Base-by-base conservation (phyloP, 1,140 invertebrate species). In the Drepana arcuata region DNA sequence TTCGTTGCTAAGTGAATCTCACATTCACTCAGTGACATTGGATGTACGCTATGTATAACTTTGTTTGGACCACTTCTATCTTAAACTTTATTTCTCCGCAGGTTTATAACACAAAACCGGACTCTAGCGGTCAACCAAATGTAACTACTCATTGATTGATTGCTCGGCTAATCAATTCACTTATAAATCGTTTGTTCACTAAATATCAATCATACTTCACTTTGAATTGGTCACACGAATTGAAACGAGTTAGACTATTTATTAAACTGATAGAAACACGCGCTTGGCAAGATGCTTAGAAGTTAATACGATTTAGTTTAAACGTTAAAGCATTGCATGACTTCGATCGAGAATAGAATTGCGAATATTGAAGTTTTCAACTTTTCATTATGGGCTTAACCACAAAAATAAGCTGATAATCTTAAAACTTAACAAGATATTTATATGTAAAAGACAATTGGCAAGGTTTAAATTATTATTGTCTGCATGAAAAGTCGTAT, bases 21-120 rank as follows among this genome's bases (percentile, higher is more conserved):
- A 51, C 50, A 50, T 68, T 73, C 60, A 65, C 58, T 68, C 62
- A 25, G 9, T 48, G 61, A 62, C 55, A 21, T 45, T 56, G 32
- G 39, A 49, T 52, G 38, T 64, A 54, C 40, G 63, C 59, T 30
- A 51, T 62, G 50, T 64, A 55, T 51, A 38, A 64, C 51, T 57
- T 56, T 58, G 69, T 51, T 46, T 59, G 59, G 57, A 66, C 54
- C 61, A 75, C 63, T 67, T 73, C 66, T 81, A 69, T 70, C 70
- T 73, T 84, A 62, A 65, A 40, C 74, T 81, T 84, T 82, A 73
- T 77, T 75, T 84, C 68, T 83, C 69, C 74, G 70, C 83, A 84
- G 83, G 83, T 84, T 74, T 84, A 84, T 84, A 84, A 83, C 75
- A 80, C 81, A 79, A 83, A 84, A 83, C 63, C 79, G 80, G 83